phyloP scores from a whole-genome alignment of 1,140 invertebrate genomes.

The Lepidotrigona ventralis region DNA sequence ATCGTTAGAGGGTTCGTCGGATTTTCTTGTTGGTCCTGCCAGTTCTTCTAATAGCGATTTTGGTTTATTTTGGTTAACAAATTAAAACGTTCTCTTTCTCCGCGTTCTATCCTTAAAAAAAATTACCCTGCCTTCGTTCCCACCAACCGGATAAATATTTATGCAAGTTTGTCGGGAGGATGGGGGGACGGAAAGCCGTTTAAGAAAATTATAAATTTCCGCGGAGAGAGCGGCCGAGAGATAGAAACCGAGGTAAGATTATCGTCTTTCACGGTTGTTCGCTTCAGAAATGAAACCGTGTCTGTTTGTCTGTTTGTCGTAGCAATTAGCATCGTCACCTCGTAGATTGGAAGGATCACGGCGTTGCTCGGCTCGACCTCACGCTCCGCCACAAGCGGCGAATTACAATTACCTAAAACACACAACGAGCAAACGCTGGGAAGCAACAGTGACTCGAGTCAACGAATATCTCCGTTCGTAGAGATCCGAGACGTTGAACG shows the following conservation, averaged over 20 bases:
- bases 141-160: slow-evolving; percentile 43
- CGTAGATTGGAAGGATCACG: slow-evolving; percentile 63
- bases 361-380: slow-evolving; percentile 57
- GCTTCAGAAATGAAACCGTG: slow-evolving; percentile 58
- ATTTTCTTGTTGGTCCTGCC: slow-evolving; percentile 69
- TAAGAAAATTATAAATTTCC: neutral
- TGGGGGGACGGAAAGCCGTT: no score
- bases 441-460: slow-evolving; percentile 38
- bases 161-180: slow-evolving; percentile 2
- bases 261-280: slow-evolving; percentile 38
- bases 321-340: slow-evolving; percentile 64
- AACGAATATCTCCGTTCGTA: neutral
- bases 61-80: slow-evolving; percentile 71
- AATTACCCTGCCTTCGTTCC: slow-evolving; percentile 39
- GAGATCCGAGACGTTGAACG: neutral
- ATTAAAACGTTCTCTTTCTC: slow-evolving; percentile 56
- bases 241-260: slow-evolving; percentile 33
- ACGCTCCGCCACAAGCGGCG: slow-evolving; percentile 56
- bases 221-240: no score
- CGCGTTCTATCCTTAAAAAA: neutral
- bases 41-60: slow-evolving; percentile 68
- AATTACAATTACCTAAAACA: slow-evolving; percentile 68
- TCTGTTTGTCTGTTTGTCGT: slow-evolving; percentile 69
- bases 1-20: slow-evolving; percentile 62
- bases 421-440: slow-evolving; percentile 39